These are phyloP conservation scores for Monopis laevigella DNA, from an alignment of 2,888 invertebrate genomes.

Conservation along the genomic window DNA sequence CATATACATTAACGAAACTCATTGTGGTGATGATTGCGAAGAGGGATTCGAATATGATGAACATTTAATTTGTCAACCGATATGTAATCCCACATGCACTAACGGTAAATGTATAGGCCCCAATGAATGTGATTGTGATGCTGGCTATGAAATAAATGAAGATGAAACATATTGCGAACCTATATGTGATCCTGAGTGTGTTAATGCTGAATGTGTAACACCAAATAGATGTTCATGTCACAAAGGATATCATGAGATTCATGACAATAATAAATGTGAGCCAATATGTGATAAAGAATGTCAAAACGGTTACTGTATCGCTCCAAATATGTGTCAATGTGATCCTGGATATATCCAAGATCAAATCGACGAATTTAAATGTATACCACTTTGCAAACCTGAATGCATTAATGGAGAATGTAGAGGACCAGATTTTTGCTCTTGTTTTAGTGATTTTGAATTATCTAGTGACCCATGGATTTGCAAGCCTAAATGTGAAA, in stretches of 20 bases:
- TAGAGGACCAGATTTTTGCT: constrained; percentile 26
- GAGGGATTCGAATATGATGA: constrained; percentile 21
- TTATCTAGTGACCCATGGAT: constrained; percentile 18
- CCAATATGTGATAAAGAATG: constrained; percentile 23
- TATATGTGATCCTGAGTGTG: constrained; percentile 21
- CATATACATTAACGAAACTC: constrained; percentile 6
- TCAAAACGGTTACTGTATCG: constrained; percentile 8
- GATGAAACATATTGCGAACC: constrained; percentile 14
- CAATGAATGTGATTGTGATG: constrained; percentile 9
- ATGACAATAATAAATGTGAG: not conserved
- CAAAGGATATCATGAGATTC: constrained; percentile 12
- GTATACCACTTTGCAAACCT: constrained; percentile 24
- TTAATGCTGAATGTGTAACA: constrained; percentile 6
- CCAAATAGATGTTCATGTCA: constrained; percentile 16
- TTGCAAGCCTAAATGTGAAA: constrained; percentile 32
- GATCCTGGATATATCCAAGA: constrained; percentile 10
- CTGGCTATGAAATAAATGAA: constrained; percentile 3
- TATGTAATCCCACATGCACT: constrained; percentile 25
- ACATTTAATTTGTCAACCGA: constrained; percentile 15
- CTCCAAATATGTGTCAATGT: constrained; percentile 15
- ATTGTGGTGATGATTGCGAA: constrained; percentile 21
- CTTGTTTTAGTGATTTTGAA: constrained; percentile 25
- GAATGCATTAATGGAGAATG: constrained; percentile 29
- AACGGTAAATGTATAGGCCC: constrained; percentile 16
- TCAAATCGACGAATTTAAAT: constrained; percentile 15